Evolutionary conservation across 2,797 vertebrate genomes (phyloP).

Genomic region (Phataginus tetradactyla): DNA sequence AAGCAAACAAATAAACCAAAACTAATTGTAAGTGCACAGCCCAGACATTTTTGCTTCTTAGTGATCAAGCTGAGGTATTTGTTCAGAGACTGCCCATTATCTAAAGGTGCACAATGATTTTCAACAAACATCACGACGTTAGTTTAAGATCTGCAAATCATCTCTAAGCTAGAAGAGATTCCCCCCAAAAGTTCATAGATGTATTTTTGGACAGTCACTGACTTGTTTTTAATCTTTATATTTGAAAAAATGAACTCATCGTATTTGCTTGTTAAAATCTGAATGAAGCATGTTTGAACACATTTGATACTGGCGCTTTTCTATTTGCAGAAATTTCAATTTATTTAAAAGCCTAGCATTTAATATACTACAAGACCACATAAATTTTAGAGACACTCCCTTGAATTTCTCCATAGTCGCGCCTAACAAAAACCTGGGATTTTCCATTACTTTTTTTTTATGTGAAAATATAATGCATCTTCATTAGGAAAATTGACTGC

Average conservation of each 20-base stretch:
- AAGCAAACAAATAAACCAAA: constrained; percentile 46
- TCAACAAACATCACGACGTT: constrained; percentile 69
- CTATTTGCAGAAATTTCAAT: constrained; percentile 85
- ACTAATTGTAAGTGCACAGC: constrained; percentile 74
- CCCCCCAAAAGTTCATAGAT: constrained; percentile 75
- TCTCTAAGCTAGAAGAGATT: constrained; percentile 56
- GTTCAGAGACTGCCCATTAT: constrained; percentile 68
- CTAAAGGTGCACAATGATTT: constrained; percentile 59
- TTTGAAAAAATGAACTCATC: constrained; percentile 70
- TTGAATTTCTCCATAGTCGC: constrained; percentile 84
- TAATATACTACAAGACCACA: constrained; percentile 76
- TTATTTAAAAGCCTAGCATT: constrained; percentile 86
- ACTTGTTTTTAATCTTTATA: constrained; percentile 77
- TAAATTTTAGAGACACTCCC: constrained; percentile 81
- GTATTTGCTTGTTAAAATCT: constrained; percentile 80
- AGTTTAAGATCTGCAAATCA: constrained; percentile 71
- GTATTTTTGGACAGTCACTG: constrained; percentile 71
- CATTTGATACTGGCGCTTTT: constrained; percentile 77
- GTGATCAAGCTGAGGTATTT: constrained; percentile 75
- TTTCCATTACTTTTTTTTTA: constrained; percentile 80
- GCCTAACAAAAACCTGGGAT: constrained; percentile 86
- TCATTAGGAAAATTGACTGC: constrained; percentile 89
- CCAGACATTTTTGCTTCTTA: constrained; percentile 73
- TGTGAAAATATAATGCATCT: constrained; percentile 87
- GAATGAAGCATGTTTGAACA: constrained; percentile 77